These are phyloP conservation scores for Scaptomyza flava DNA, from an alignment of 2,888 invertebrate species.

Conservation along the genomic window DNA sequence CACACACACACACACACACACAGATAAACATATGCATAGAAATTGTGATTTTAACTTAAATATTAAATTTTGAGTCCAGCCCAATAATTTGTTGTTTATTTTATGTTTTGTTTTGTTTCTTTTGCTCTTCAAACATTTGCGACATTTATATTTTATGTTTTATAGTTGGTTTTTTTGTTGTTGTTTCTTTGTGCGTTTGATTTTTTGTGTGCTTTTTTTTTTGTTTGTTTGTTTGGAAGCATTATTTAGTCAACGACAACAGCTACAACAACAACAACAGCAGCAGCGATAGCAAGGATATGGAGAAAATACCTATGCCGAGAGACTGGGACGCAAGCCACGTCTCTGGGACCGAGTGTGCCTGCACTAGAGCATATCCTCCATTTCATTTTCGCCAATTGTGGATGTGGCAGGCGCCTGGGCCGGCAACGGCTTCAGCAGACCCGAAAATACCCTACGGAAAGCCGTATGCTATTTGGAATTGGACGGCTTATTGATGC, in stretches of 20 bases:
- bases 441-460: conserved; percentile 82
- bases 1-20: conserved; percentile 21
- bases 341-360: conserved; percentile 54
- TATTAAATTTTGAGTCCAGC: conserved; percentile 81
- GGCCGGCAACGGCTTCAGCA: conserved; percentile 81
- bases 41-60: conserved; percentile 56
- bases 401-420: conserved; percentile 80
- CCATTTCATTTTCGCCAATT: conserved; percentile 79
- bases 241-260: too few relatives aligned
- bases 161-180: conserved; percentile 1
- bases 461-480: conserved; percentile 84
- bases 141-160: conserved; percentile 37
- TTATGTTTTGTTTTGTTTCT: conserved; percentile 36
- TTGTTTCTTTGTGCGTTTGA: neutral
- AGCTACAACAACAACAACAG: conserved; percentile 25
- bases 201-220: conserved; percentile 2
- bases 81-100: conserved; percentile 69
- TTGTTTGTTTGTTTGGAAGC: too few relatives aligned
- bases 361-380: conserved; percentile 76
- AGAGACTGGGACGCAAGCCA: conserved; percentile 64
- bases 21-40: conserved; percentile 46
- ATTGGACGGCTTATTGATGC: conserved; percentile 70
- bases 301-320: conserved; percentile 47
- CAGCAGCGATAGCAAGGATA: conserved; percentile 12
- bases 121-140: conserved; percentile 57